Evolutionary conservation across 2,797 vertebrate species (phyloP).

Genomic region (Sebastes dallii): DNA sequence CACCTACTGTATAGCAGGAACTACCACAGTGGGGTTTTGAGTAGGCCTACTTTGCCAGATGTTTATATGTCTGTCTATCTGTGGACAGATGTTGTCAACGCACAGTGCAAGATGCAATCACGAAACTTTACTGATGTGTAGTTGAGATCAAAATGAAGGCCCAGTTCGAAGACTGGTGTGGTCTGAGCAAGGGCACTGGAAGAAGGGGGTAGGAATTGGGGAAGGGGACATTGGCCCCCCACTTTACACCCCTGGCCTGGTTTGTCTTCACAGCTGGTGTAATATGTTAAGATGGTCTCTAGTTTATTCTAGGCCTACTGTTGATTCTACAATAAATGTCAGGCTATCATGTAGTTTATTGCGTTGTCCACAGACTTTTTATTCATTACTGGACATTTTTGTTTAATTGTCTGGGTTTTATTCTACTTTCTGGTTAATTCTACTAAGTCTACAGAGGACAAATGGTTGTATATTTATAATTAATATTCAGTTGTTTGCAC

Average conservation of each 20-base stretch:
- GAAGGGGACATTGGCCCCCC: neutral
- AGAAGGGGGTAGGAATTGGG: neutral
- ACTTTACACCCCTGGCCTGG: neutral
- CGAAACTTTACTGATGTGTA: rapidly evolving
- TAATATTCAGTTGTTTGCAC: neutral
- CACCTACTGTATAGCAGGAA: neutral
- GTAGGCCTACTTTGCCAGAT: neutral
- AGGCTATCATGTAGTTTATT: neutral
- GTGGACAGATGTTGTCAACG: neutral
- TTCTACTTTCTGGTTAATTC: neutral
- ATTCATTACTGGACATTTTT: neutral
- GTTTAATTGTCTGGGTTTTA: neutral
- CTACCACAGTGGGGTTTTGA: neutral
- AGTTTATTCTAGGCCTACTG: neutral
- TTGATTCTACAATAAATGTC: neutral
- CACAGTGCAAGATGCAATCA: neutral
- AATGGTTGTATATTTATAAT: neutral
- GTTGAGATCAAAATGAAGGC: neutral
- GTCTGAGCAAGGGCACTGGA: too few species aligned
- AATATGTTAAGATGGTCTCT: neutral
- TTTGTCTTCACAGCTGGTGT: neutral
- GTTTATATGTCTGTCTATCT: neutral
- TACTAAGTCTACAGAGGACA: neutral
- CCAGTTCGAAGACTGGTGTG: too few species aligned
- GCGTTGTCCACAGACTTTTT: neutral